Evolutionary conservation across 1,140 invertebrate species (phyloP).

Genomic region (Zaprionus davidi): DNA sequence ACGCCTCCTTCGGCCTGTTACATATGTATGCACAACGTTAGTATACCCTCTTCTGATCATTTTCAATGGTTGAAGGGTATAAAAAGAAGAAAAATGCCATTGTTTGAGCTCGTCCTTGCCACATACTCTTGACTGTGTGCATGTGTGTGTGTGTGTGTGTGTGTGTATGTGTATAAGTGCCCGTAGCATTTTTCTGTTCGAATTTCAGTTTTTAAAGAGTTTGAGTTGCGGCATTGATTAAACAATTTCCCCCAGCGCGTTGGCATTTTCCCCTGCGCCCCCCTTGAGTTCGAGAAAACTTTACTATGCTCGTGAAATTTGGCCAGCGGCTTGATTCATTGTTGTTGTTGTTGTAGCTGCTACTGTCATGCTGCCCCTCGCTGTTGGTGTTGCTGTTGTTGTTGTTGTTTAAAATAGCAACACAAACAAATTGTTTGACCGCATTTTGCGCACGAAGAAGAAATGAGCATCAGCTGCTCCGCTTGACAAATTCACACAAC

Average conservation of each 20-base stretch:
- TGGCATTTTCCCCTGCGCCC: slow-evolving; percentile 5
- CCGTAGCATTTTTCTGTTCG: slow-evolving; percentile 33
- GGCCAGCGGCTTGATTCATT: slow-evolving; percentile 9
- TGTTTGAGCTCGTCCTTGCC: slow-evolving; percentile 63
- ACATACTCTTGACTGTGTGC: slow-evolving; percentile 18
- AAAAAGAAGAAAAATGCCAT: slow-evolving; percentile 63
- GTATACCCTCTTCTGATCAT: too few relatives aligned
- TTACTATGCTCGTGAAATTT: slow-evolving; percentile 22
- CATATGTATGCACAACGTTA: too few relatives aligned
- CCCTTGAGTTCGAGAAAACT: slow-evolving; percentile 10
- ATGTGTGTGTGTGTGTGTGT: slow-evolving; percentile 5
- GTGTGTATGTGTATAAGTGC: slow-evolving; percentile 30
- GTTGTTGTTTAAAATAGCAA: slow-evolving; percentile 62
- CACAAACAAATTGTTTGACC: slow-evolving; percentile 78
- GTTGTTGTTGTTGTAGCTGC: not conserved
- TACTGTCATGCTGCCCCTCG: not conserved
- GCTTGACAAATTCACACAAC: slow-evolving; percentile 72
- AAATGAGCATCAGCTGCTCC: slow-evolving; percentile 78
- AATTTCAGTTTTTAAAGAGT: slow-evolving; percentile 53
- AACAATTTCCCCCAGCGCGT: slow-evolving; percentile 54
- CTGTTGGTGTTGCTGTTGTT: not conserved
- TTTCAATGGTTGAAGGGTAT: not conserved
- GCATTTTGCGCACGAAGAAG: slow-evolving; percentile 61
- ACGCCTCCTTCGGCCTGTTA: too few relatives aligned
- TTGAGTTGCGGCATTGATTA: slow-evolving; percentile 71